These are phyloP conservation scores for Dipus sagitta DNA, from an alignment of 2,797 vertebrate species.

Conservation along the genomic window DNA sequence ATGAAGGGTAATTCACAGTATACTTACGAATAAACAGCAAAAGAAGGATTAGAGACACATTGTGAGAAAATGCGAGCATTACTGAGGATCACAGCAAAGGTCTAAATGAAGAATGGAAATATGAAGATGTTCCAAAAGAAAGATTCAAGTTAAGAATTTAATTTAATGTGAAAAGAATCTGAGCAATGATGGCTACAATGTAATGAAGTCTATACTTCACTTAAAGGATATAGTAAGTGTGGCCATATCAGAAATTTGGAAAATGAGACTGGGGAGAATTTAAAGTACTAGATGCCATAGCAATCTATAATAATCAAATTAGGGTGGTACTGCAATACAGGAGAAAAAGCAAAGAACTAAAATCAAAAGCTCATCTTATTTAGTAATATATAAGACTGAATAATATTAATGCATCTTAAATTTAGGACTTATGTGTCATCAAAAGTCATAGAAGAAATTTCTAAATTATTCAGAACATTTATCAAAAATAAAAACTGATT, in stretches of 20 bases:
- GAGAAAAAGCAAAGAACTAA: background rate
- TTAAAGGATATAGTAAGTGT: background rate
- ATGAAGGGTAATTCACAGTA: background rate
- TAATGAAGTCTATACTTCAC: background rate
- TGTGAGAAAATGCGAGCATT: background rate
- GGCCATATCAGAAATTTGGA: background rate
- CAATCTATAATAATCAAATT: background rate
- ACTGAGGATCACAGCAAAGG: background rate
- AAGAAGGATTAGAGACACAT: background rate
- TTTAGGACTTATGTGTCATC: background rate
- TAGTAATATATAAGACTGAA: background rate
- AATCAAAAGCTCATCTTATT: background rate
- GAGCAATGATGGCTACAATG: background rate
- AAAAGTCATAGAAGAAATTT: background rate
- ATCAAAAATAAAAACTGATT: conserved; percentile 13
- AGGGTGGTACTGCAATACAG: accelerated
- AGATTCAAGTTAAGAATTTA: background rate
- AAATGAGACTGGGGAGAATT: background rate
- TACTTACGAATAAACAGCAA: background rate
- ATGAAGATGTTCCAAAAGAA: background rate
- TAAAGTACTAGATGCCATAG: background rate
- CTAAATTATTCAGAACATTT: background rate
- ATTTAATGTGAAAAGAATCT: background rate
- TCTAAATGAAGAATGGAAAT: background rate
- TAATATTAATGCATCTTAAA: background rate